These are phyloP conservation scores for Leptobrachium leishanense DNA, from an alignment of 2,113 vertebrate species.

Conservation along the genomic window DNA sequence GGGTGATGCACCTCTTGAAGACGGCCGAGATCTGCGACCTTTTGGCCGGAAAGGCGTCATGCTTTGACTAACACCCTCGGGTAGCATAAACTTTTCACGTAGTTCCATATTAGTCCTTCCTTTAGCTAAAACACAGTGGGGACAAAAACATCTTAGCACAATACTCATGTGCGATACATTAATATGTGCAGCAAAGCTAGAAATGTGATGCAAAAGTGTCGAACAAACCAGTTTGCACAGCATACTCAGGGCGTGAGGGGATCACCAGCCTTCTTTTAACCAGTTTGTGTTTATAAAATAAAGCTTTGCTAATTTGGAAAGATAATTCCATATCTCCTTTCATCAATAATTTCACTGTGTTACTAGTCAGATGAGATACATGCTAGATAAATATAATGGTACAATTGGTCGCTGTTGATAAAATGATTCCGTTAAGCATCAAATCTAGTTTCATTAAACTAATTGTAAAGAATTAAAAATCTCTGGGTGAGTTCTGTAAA, in stretches of 20 bases:
- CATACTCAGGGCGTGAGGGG: background rate
- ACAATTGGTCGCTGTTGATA: no score
- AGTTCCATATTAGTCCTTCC: constrained; percentile 95
- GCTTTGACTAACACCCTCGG: constrained; percentile 89
- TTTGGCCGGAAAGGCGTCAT: constrained; percentile 94
- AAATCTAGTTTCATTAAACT: no score
- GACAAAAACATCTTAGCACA: constrained; percentile 8
- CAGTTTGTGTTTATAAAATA: background rate
- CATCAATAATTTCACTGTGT: background rate
- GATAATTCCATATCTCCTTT: background rate
- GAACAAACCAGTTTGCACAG: no score
- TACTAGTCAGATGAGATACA: background rate
- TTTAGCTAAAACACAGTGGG: constrained; percentile 75
- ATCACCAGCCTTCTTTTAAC: background rate
- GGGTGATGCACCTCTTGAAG: constrained; percentile 88
- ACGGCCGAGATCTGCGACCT: constrained; percentile 89
- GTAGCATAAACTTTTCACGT: constrained; percentile 95
- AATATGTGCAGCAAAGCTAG: background rate
- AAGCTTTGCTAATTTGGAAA: no score
- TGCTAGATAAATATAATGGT: no score
- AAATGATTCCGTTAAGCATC: no score
- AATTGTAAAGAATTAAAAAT: no score
- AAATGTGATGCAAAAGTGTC: background rate
- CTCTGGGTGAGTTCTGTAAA: background rate
- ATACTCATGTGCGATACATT: background rate